Evolutionary conservation across 1,140 invertebrate species (phyloP), one percentile per base, ranked within the genome.

Genomic region (Drosophila pachea): DNA sequence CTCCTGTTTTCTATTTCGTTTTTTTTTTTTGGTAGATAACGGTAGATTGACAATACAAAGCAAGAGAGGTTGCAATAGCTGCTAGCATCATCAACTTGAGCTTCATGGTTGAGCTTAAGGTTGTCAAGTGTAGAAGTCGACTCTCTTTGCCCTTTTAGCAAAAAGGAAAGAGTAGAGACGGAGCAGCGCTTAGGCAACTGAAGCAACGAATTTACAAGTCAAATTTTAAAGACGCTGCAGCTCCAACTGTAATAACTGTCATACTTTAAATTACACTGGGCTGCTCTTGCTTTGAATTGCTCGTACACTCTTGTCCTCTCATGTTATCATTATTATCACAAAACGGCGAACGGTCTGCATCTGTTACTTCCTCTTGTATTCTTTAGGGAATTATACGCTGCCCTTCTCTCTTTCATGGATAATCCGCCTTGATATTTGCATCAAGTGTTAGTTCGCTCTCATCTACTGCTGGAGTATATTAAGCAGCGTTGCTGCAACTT

Each of bases 1-100:
- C 29, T 48, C 11, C 11, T 29, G 2, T 29, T 31, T 49, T 1
- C 47, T n/a, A 9, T n/a, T 22, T 49, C 47, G 14, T 12, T 9
- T 40, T 22, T 33, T 14, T 66, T 66, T 22, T 36, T 47, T 16
- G 31, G 33, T 49, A 64, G 64, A 69, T 64, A 59, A 66, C 58
- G 58, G 38, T 56, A 60, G 81, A 69, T 70, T 79, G 76, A 71
- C 73, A 84, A 68, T 70, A 54, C 65, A 73, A 55, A 73, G 47
- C 42, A 47, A 31, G 14, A 40, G 40, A 53, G 53, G 38, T 16
- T 31, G 16, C 31, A 4, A 47, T 36, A 35, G 43, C 31, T 48
- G 65, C 65, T 48, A 52, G 66, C 72, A 79, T 75, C 38, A 33
- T 64, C 61, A 56, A 52, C 55, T 59, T 35, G 9, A 36, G 43